Evolutionary conservation across 2,888 invertebrate species (phyloP).

Genomic region (Tridacna crocea): DNA sequence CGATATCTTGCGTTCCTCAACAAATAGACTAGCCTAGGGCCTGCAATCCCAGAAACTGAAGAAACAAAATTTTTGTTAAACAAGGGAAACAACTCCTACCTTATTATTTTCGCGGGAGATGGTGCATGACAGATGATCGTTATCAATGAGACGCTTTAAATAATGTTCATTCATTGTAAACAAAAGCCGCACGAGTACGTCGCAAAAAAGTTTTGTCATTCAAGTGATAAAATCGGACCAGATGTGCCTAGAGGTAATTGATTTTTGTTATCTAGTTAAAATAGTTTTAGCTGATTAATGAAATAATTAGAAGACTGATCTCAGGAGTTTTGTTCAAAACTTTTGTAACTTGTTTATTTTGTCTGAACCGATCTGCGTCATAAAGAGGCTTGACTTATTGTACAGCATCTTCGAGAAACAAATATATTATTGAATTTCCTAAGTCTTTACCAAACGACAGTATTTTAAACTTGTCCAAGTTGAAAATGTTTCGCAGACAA

Average conservation of each 20-base stretch:
- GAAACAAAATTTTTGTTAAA: not conserved
- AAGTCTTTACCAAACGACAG: no score
- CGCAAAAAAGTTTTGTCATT: not conserved
- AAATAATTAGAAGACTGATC: no score
- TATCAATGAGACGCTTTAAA: constrained; percentile 5
- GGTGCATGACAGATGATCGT: constrained; percentile 8
- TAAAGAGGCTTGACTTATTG: not conserved
- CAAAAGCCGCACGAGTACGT: not conserved
- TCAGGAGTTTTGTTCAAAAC: not conserved
- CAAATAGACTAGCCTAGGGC: no score
- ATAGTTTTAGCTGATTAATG: no score
- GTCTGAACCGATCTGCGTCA: not conserved
- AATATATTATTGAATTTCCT: no score
- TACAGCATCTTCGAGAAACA: no score
- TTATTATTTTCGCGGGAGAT: not conserved
- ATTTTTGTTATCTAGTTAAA: not conserved
- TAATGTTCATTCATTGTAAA: not conserved
- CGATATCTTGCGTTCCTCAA: no score
- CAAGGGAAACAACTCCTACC: not conserved
- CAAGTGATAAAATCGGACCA: not conserved
- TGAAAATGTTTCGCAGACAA: no score
- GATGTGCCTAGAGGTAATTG: not conserved
- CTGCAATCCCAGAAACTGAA: no score
- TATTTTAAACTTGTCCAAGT: no score
- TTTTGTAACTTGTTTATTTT: constrained; percentile 2